phyloP scores from a whole-genome alignment of 2,797 vertebrate genomes.

The Apodemus agrarius region DNA sequence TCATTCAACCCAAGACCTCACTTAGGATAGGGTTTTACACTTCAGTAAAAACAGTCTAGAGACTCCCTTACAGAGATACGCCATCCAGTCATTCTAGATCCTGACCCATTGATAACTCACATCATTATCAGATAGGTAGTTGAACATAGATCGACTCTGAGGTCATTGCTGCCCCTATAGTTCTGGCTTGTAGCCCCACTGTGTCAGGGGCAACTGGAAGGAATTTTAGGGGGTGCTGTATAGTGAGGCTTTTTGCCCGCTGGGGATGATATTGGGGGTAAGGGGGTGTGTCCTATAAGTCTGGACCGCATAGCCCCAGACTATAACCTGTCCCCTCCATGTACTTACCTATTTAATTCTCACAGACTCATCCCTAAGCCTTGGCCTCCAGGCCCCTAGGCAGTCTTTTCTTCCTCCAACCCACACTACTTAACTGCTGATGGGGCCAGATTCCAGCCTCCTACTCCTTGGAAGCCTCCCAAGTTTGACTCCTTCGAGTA shows the following conservation, averaged over 20 bases:
- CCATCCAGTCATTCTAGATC: neutral
- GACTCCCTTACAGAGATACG: neutral
- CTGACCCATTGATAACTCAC: neutral
- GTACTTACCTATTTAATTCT: neutral
- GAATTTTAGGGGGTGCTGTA: neutral
- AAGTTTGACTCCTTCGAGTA: neutral
- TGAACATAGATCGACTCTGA: neutral
- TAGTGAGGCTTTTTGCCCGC: neutral
- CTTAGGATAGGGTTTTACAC: neutral
- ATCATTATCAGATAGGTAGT: neutral
- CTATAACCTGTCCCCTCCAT: neutral
- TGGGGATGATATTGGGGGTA: neutral
- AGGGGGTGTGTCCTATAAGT: neutral
- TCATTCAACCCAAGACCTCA: neutral
- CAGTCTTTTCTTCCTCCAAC: neutral
- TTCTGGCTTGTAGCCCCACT: neutral
- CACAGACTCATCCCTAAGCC: neutral
- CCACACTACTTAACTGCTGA: neutral
- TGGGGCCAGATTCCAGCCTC: neutral
- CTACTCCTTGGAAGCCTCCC: neutral
- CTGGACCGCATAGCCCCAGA: neutral
- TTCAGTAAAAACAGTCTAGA: neutral
- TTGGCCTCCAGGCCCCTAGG: neutral
- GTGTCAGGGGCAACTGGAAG: neutral
- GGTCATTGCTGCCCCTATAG: neutral